Base-by-base conservation (phyloP, 2,797 vertebrate genomes). In the Numenius phaeopus region DNA sequence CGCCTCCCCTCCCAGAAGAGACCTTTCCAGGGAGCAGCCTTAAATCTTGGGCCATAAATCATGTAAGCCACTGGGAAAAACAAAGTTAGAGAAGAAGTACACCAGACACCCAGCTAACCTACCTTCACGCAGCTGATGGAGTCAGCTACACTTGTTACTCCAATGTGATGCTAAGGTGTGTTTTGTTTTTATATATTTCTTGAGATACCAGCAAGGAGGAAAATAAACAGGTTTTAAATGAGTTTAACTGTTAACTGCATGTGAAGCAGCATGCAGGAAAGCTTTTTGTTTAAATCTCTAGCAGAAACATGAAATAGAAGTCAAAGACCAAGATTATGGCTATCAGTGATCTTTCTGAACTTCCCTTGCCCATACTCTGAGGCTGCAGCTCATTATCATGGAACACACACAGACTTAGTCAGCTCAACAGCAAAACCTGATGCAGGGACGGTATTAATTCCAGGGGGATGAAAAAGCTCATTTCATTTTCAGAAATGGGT, bases 371-470 rank as follows among this genome's bases (percentile, higher is more conserved):
- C 8, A 46, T 22, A 37, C 34, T 46, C 4, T 1, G 34, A 83
- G 49, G 34, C 20, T 23, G 58, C 10, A 83, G 75, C 39, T 96
- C 47, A 54, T 66, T 71, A 42, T 1, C 81, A 86, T 0, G 12
- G 59, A 91, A 42, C 5, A 10, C 90, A 83, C 57, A 65, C 21
- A 81, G 23, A 58, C 69, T 94, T 78, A 77, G 69, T 80, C 34
- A 44, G 49, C 70, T 89, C 82, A 89, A 76, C 57, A 81, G 70
- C 85, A 94, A 96, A 94, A 87, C 73, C 69, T 44, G 86, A n/a
- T 5, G 11, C 78, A 83, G 14, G 27, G 13, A 69, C 3, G 9
- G 40, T 42, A 96, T 82, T 95, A 86, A 96, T 95, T 64, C 82
- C 70, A 47, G 23, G 1, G 5, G 89, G 54, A 59, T 47, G 42